phyloP scores from a whole-genome alignment of 2,797 vertebrate genomes.

The Enteromius trimaculatus region DNA sequence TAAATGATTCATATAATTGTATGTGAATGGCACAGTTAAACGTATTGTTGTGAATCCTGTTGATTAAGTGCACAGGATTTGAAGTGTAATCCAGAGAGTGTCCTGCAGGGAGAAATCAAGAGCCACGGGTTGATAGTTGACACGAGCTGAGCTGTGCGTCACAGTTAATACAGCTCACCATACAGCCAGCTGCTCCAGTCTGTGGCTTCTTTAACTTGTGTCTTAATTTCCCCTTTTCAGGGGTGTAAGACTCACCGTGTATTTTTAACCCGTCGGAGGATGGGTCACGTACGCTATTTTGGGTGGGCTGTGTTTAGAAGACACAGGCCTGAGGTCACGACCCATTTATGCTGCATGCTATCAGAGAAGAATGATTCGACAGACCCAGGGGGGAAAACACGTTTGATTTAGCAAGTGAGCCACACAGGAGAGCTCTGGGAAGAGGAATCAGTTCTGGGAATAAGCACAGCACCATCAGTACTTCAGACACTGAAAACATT shows the following conservation, averaged over 20 bases:
- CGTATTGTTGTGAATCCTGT: no score
- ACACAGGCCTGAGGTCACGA: constrained; percentile 46
- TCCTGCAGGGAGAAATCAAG: no score
- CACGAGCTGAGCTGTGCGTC: no score
- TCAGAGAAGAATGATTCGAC: constrained; percentile 36
- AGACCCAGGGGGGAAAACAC: constrained; percentile 24
- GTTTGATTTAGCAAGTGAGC: constrained; percentile 34
- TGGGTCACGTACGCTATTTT: constrained; percentile 22
- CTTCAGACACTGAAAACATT: background rate
- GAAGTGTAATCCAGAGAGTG: no score
- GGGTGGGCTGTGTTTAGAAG: constrained; percentile 23
- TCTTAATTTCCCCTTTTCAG: no score
- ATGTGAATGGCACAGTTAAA: no score
- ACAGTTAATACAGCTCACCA: no score
- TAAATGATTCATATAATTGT: no score
- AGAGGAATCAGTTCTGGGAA: constrained; percentile 41
- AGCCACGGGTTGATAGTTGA: no score
- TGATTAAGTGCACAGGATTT: no score
- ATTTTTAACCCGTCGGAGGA: constrained; percentile 41
- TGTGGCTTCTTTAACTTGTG: no score
- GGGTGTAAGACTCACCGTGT: background rate
- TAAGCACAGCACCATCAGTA: background rate
- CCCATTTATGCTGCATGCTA: constrained; percentile 34
- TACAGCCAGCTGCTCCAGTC: no score
- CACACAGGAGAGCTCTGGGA: constrained; percentile 2